Base-by-base conservation (phyloP, 2,113 vertebrate species). In the Delphinus delphis region DNA sequence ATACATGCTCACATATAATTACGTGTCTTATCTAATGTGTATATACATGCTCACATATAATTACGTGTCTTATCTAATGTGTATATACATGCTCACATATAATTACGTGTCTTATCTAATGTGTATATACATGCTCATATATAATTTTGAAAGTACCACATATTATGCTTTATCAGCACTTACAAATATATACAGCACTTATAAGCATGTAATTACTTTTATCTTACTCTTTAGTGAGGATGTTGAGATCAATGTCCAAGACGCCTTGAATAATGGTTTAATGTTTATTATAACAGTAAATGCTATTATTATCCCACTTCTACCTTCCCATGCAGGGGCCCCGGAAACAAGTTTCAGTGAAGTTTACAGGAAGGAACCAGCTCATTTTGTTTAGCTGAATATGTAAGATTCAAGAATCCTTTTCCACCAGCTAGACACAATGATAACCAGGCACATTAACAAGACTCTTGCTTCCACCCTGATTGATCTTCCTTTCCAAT, bases 401-500 rank as follows among this genome's bases (percentile, higher is more conserved):
- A 4, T n/a, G 28, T 65, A 92, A 84, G 33, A 94, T 81, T 97
- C 31, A 88, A 96, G 55, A 50, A 90, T 86, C 8, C 86, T 98
- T 88, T 97, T 68, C 81, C 55, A 97, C 41, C 77, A 94, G 86
- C 88, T 97, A 89, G 93, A 98, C 98, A 97, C 68, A 98, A 98
- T 98, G 94, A 47, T 31, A 67, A 94, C 81, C 79, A 97, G 96
- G 93, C 96, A 97, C 73, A 97, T 98, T 98, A 98, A 97, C 73
- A 97, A 98, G 79, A 71, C 68, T 81, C 93, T 97, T 98, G 41
- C 93, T 98, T 97, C 91, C 83, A 96, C 95, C 96, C 94, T 97
- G 96, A 98, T 98, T 98, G 98, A 98, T 98, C 97, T 97, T 97
- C 96, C 94, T 97, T 97, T 98, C 98, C 98, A 98, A 98, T 98